A percentile compares a stretch with the other conserved stretches of the same genome.
These are phyloP conservation scores for Synergus itoensis DNA, from an alignment of 2,888 invertebrate species.

Conservation along the genomic window DNA sequence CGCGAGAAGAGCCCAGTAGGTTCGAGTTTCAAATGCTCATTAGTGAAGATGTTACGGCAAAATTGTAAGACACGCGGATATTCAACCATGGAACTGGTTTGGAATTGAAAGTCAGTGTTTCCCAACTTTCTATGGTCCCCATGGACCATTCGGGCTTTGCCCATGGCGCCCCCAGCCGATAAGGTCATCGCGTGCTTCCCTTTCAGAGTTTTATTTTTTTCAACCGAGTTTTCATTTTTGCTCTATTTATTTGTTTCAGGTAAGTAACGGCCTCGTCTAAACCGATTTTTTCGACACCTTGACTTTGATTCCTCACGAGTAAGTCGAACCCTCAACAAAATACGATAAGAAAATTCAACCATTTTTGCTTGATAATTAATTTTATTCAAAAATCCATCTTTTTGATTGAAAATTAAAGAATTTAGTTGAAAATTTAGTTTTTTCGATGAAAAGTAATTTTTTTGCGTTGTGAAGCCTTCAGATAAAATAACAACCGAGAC, in stretches of 20 bases:
- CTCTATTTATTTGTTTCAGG: slow-evolving; percentile 50
- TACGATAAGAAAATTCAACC: neutral
- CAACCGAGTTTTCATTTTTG: slow-evolving; percentile 37
- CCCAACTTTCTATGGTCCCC: slow-evolving; percentile 46
- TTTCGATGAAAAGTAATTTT: too few relatives aligned
- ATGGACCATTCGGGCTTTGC: neutral
- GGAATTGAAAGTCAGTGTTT: slow-evolving; percentile 49
- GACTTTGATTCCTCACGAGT: neutral
- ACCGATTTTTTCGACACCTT: slow-evolving; percentile 8
- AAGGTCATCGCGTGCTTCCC: slow-evolving; percentile 33
- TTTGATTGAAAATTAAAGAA: too few relatives aligned
- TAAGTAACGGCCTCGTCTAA: slow-evolving; percentile 44
- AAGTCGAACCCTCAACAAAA: neutral
- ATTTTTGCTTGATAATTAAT: too few relatives aligned
- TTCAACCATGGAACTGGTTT: slow-evolving; percentile 55
- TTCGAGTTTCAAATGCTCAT: slow-evolving; percentile 57
- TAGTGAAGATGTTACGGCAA: slow-evolving; percentile 60
- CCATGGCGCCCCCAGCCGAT: slow-evolving; percentile 13
- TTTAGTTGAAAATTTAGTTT: too few relatives aligned
- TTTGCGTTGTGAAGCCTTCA: neutral
- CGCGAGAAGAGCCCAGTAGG: slow-evolving; percentile 10
- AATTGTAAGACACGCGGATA: slow-evolving; percentile 52
- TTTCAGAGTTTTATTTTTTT: slow-evolving; percentile 45
- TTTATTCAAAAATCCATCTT: too few relatives aligned
- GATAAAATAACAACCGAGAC: neutral